Conservation (phyloP, 2,888 invertebrate genomes). For the Alitta virens region DNA sequence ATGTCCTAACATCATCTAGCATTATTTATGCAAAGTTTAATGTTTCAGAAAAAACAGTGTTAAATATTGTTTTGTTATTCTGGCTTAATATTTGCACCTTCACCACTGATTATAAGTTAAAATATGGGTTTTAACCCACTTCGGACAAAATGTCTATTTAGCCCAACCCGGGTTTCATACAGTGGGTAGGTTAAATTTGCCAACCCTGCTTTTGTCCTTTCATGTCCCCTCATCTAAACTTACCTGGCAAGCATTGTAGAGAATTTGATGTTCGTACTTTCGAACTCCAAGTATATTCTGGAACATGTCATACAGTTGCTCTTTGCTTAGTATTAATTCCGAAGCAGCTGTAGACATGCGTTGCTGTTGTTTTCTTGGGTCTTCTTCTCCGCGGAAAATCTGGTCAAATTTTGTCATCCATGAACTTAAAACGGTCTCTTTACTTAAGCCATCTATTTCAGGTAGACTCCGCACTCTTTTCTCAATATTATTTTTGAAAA, state of each 20-base stretch:
- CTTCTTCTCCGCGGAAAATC: constrained; percentile 72
- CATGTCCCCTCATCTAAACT: no score
- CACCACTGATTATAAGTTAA: no score
- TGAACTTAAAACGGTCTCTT: constrained; percentile 96
- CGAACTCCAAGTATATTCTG: constrained; percentile 97
- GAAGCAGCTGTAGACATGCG: constrained; percentile 61
- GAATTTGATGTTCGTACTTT: constrained; percentile 98
- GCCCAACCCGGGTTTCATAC: no score
- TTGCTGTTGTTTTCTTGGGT: constrained; percentile 61
- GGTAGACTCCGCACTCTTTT: constrained; percentile 95
- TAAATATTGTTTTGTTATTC: no score
- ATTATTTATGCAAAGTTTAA: no score
- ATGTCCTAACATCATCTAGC: no score
- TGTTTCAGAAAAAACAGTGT: no score
- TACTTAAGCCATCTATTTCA: constrained; percentile 98
- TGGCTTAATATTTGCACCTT: no score
- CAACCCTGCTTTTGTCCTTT: no score
- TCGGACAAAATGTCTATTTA: no score
- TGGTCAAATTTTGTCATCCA: constrained; percentile 99
- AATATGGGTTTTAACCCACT: no score
- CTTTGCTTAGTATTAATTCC: constrained; percentile 94
- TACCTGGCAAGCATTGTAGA: constrained; percentile 96
- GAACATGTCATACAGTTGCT: constrained; percentile 99
- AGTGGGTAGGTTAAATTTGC: no score
- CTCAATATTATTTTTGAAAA: constrained; percentile 96